phyloP scores from a whole-genome alignment of 2,888 invertebrate genomes.

The Platycheirus rosarum region DNA sequence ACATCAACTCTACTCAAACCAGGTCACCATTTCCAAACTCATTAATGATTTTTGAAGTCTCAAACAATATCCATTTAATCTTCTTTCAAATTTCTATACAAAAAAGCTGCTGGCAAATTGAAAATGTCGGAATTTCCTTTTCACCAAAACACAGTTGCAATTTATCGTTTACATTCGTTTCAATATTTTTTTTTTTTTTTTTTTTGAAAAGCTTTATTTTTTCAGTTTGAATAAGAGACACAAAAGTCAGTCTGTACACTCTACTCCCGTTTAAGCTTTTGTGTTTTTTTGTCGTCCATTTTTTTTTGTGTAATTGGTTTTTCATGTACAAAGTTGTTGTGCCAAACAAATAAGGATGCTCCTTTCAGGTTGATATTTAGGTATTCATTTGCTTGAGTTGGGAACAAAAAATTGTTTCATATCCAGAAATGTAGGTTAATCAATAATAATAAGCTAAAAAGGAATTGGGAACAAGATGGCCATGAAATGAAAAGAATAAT shows the following conservation, averaged over 20 bases:
- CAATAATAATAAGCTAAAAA: slow-evolving; percentile 64
- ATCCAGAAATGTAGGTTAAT: slow-evolving; percentile 60
- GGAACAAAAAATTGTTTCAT: slow-evolving; percentile 27
- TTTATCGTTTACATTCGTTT: slow-evolving; percentile 5
- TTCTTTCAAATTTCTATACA: slow-evolving; percentile 4
- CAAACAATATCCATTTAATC: slow-evolving; percentile 10
- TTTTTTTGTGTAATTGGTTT: slow-evolving; percentile 58
- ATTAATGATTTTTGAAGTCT: neutral
- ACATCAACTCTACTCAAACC: neutral
- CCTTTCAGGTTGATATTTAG: slow-evolving; percentile 48
- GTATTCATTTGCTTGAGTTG: slow-evolving; percentile 42
- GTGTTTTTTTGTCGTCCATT: slow-evolving; percentile 22
- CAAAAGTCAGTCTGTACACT: slow-evolving; percentile 2
- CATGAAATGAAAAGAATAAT: slow-evolving; percentile 45
- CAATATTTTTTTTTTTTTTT: neutral
- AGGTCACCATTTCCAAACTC: neutral
- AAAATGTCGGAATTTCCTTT: slow-evolving; percentile 9
- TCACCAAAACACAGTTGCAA: slow-evolving; percentile 10
- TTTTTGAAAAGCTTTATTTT: slow-evolving; percentile 35
- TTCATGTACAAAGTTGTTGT: slow-evolving; percentile 54
- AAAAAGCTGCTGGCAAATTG: slow-evolving; percentile 10
- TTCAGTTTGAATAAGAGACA: slow-evolving; percentile 28
- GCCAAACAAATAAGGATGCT: slow-evolving; percentile 57
- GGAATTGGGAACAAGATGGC: slow-evolving; percentile 53
- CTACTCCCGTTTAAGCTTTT: slow-evolving; percentile 2